phyloP scores from a whole-genome alignment of 2,888 invertebrate genomes.

The Ashinkailepas kermadecensis region DNA sequence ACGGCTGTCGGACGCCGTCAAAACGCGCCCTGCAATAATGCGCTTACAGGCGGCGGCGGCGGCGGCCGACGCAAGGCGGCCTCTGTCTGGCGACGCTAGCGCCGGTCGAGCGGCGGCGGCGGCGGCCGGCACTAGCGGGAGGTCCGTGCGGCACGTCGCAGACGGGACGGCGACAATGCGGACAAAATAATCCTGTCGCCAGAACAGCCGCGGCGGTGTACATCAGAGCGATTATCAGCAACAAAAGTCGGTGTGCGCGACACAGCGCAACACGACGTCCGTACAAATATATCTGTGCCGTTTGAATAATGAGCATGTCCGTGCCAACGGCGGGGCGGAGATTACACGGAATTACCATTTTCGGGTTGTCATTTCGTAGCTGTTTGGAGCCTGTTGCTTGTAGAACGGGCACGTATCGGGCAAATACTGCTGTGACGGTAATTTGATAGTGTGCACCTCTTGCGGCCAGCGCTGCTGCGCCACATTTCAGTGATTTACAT shows the following conservation, averaged over 20 bases:
- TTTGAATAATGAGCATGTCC: constrained; percentile 12
- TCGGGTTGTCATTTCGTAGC: neutral
- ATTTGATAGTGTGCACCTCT: too few species aligned
- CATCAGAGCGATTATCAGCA: constrained; percentile 10
- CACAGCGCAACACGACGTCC: constrained; percentile 6
- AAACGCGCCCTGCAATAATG: neutral
- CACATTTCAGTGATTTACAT: too few species aligned
- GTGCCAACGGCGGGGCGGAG: neutral
- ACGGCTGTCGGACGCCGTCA: neutral
- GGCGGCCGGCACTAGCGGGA: neutral
- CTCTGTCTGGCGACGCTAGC: neutral
- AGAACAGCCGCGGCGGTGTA: neutral
- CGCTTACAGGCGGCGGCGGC: neutral
- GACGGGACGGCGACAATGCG: neutral
- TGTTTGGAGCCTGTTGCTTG: neutral
- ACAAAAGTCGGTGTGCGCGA: neutral
- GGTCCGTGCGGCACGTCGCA: neutral
- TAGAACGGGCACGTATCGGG: too few species aligned
- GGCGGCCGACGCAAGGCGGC: neutral
- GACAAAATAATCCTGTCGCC: neutral
- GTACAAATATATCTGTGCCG: constrained; percentile 1
- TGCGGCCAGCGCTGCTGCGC: too few species aligned
- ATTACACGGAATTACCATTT: constrained; percentile 7
- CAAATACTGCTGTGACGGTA: too few species aligned
- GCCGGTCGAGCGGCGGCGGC: neutral